phyloP scores from a whole-genome alignment of 2,888 invertebrate species.

The Caenorhabditis uteleia region DNA sequence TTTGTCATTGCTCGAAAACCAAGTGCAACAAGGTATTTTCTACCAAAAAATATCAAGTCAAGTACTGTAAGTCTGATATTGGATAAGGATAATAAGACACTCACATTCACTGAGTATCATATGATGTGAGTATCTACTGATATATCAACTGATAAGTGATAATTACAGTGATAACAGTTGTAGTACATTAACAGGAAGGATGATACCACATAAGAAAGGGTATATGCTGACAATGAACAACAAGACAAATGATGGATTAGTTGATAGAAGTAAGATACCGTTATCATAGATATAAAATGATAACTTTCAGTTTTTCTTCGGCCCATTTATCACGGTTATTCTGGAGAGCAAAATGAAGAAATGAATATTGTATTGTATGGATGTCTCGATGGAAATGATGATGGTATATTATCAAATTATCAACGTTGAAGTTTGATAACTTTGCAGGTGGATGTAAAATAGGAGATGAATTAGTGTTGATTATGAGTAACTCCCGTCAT shows the following conservation, averaged over 20 bases:
- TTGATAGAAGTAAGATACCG: conserved; percentile 30
- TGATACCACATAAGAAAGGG: conserved; percentile 37
- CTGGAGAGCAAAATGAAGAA: conserved; percentile 57
- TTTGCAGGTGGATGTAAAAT: conserved; percentile 36
- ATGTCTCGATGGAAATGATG: conserved; percentile 36
- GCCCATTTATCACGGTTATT: conserved; percentile 52
- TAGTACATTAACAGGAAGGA: conserved; percentile 31
- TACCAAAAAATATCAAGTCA: conserved; percentile 44
- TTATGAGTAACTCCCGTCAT: conserved; percentile 57
- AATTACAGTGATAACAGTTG: conserved; percentile 39
- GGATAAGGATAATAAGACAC: conserved; percentile 12
- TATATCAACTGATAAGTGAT: neutral
- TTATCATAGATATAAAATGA: neutral
- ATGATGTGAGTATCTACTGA: conserved; percentile 27
- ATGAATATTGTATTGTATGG: conserved; percentile 57
- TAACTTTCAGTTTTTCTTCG: conserved; percentile 44
- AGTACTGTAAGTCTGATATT: conserved; percentile 42
- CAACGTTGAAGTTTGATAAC: neutral
- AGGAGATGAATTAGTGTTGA: conserved; percentile 47
- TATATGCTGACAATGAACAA: conserved; percentile 41
- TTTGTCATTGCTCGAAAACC: conserved; percentile 52
- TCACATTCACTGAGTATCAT: conserved; percentile 50
- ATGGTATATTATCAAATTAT: no score
- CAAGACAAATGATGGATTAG: conserved; percentile 1
- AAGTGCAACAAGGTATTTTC: conserved; percentile 32